Base-by-base conservation (phyloP, 2,113 vertebrate species). In the Oophaga pumilio region DNA sequence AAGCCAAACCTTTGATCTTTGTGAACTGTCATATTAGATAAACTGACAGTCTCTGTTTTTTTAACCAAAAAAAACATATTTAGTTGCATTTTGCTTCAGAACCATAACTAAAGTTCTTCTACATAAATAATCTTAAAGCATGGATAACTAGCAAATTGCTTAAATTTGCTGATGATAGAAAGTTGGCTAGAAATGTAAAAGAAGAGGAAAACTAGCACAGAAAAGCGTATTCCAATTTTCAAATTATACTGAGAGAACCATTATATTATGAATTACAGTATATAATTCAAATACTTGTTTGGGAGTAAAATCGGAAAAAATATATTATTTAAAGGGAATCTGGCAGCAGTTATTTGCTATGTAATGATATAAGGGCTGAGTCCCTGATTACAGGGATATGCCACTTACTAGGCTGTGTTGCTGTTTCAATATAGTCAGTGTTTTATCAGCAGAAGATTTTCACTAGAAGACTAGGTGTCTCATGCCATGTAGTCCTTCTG, bases 131-230 rank as follows among this genome's bases (percentile, higher is more conserved):
- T 88, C 87, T 84, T 60, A 56, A 57, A 88, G 80, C 80, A 88
- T 83, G 81, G 74, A 77, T 88, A 88, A 83, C 71, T 76, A 64
- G 87, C 80, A 88, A 88, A 88, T 88, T 88, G 81, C 80, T 88
- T 84, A 68, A 88, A 88, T 84, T 88, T 84, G 87, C 87, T 88
- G 87, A 88, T 88, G 87, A 88, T 88, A 88, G 87, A 88, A 88
- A 84, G 57, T 88, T 88, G 87, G 81, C 79, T 82, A 60, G 68
- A 82, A 79, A 57, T 82, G 43, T 76, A 76, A 10, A 83, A 77
- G 87, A 84, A 77, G 86, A 87, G 20, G 50, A 74, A 74, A 74
- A n/a, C 50, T 76, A 57, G 26, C 77, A 81, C 20, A 82, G 49
- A 57, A 76, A 87, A 82, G 52, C 52, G 10, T 9, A 77, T 22